A percentile compares a stretch with the other conserved stretches of the same genome.
Conservation (phyloP, 2,888 invertebrate genomes). For the Trachelus iudaicus region DNA sequence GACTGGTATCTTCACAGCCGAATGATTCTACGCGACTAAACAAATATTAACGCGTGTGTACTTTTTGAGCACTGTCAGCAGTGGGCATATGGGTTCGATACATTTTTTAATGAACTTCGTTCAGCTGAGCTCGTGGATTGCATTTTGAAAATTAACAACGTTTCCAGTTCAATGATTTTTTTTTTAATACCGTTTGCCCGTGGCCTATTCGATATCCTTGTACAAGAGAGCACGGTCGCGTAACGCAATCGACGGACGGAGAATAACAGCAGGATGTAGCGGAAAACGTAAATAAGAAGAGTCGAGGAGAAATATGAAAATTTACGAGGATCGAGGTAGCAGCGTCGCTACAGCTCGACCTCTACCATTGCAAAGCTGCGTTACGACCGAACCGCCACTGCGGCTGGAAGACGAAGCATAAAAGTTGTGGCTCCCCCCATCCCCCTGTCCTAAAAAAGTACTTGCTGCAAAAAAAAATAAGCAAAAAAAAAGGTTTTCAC, state of each 20-base stretch:
- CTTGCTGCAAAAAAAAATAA: background rate
- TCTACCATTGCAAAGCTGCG: background rate
- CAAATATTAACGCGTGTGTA: background rate
- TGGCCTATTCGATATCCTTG: background rate
- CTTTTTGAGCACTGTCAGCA: background rate
- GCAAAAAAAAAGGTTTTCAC: background rate
- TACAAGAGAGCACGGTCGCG: background rate
- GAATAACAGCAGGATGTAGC: background rate
- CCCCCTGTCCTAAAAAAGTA: background rate
- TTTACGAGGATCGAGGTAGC: slow-evolving; percentile 9
- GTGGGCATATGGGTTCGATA: background rate
- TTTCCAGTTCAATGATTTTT: background rate
- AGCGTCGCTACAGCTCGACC: slow-evolving; percentile 1
- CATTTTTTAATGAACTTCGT: background rate
- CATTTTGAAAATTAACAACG: background rate
- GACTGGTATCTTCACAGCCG: background rate
- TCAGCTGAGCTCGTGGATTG: background rate
- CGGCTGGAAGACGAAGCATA: background rate
- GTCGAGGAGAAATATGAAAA: background rate
- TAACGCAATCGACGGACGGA: background rate
- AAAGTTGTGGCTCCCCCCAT: background rate
- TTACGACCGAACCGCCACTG: background rate
- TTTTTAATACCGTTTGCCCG: background rate
- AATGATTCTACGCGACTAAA: background rate
- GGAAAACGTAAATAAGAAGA: background rate